Evolutionary conservation across 2,113 vertebrate genomes (phyloP).

Genomic region (Elaphurus davidianus): DNA sequence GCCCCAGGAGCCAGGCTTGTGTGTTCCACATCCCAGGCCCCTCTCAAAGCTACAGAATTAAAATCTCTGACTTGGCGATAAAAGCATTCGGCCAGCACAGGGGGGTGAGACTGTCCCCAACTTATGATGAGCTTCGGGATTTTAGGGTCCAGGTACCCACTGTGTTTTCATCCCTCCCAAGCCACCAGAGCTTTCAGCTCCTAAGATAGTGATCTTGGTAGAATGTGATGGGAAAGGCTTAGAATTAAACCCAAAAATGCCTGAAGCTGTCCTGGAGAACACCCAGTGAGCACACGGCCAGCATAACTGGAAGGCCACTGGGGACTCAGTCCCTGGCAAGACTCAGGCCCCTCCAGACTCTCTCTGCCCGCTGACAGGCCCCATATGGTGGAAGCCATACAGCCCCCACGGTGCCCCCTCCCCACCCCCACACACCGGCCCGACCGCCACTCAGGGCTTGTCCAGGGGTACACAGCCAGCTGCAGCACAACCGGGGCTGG

Average conservation of each 20-base stretch:
- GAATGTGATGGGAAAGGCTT: background rate
- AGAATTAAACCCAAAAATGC: background rate
- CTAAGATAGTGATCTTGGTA: background rate
- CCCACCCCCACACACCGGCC: rapidly evolving
- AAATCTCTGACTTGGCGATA: background rate
- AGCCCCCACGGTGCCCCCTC: no score
- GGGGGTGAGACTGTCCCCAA: background rate
- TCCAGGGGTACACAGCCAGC: background rate
- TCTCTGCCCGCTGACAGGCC: rapidly evolving
- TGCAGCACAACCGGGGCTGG: background rate
- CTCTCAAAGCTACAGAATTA: background rate
- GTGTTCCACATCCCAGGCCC: no score
- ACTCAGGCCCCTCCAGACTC: rapidly evolving
- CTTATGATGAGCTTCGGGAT: background rate
- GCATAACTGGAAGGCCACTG: background rate
- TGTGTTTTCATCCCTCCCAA: background rate
- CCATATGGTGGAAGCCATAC: background rate
- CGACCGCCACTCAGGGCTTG: rapidly evolving
- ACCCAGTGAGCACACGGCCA: rapidly evolving
- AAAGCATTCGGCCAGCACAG: no score
- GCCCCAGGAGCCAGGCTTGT: background rate
- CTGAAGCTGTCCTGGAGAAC: background rate
- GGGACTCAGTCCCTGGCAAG: background rate
- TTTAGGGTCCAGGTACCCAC: background rate
- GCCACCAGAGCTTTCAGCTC: background rate